Evolutionary conservation across 2,797 vertebrate genomes (phyloP), one percentile per base, ranked within the genome.

Genomic region (Paratrypauchen microcephalus): DNA sequence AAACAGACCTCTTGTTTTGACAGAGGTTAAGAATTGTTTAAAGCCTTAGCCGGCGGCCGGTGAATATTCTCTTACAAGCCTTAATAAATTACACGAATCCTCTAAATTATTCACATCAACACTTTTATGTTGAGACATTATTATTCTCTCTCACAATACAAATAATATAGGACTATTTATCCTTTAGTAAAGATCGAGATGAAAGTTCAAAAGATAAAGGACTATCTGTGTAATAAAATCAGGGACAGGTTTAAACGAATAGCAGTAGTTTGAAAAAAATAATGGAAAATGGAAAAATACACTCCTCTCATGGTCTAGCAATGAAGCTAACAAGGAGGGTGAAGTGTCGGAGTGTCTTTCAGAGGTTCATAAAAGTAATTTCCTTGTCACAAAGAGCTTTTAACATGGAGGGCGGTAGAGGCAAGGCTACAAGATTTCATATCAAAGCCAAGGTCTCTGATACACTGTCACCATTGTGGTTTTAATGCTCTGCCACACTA

Each of bases 341-440:
- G 72, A 83, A 89, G 77, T 71, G 79, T 78, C 86, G 77, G 74
- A 88, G 83, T 78, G 68, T 89, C 81, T 92, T 92, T 92, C 88
- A 91, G 77, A 76, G 82, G 85, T 90, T 90, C 85, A 91, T 87
- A 90, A 92, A 57, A 92, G 91, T 90, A 90, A 91, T 92, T 92
- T 93, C 76, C 86, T 82, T n/a, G 66, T 87, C 84, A 91, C 88
- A 90, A 92, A 92, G 89, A 91, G 87, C 90, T 89, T 92, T 92
- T 91, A 90, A 91, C 89, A 87, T 80, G 77, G 76, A 90, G 84
- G 88, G 83, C 79, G 84, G 79, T 70, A 65, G 81, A 86, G 72
- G 82, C 91, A 91, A 93, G 91, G 90, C 79, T 79, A 77, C 75
- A 68, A 79, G 81, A 89, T 89, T 90, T 92, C 81, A 91, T 87